phyloP scores from a whole-genome alignment of 2,797 vertebrate species.

The Bryconaethiops microstoma region DNA sequence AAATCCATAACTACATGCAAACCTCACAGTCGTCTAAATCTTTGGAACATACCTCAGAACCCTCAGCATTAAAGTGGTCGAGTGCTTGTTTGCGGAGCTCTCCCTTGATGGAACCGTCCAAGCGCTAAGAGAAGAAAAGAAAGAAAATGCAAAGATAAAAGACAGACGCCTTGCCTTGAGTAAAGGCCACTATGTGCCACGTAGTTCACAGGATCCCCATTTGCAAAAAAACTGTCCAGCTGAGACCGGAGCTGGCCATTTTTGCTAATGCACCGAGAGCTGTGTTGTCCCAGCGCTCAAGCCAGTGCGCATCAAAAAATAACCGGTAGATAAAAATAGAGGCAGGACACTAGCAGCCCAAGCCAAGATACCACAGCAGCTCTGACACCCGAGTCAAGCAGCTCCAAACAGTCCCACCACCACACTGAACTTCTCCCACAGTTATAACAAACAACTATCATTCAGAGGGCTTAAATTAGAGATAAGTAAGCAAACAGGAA shows the following conservation, averaged over 20 bases:
- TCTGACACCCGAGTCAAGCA: constrained; percentile 54
- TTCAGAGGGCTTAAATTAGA: constrained; percentile 9
- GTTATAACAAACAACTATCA: constrained; percentile 18
- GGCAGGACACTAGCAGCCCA: constrained; percentile 48
- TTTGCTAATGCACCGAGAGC: constrained; percentile 19
- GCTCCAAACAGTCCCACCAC: constrained; percentile 12
- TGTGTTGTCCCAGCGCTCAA: constrained; percentile 20
- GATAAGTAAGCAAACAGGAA: constrained; percentile 15
- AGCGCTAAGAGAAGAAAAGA: constrained; percentile 76
- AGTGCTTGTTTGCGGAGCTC: constrained; percentile 98
- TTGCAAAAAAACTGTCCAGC: neutral
- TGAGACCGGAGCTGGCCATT: neutral
- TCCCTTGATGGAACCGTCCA: constrained; percentile 98
- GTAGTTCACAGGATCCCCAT: neutral
- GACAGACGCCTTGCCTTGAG: neutral
- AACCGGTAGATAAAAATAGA: constrained; percentile 86
- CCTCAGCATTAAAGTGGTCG: constrained; percentile 99
- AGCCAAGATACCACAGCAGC: constrained; percentile 61
- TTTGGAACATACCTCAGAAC: constrained; percentile 89
- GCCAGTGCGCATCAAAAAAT: constrained; percentile 73
- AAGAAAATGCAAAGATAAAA: constrained; percentile 24
- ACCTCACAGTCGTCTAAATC: neutral
- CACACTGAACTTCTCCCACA: constrained; percentile 7
- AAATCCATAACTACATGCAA: constrained; percentile 13
- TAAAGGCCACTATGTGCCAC: neutral